Base-by-base conservation (phyloP, 2,113 vertebrate species). In the Pangasianodon gigas region DNA sequence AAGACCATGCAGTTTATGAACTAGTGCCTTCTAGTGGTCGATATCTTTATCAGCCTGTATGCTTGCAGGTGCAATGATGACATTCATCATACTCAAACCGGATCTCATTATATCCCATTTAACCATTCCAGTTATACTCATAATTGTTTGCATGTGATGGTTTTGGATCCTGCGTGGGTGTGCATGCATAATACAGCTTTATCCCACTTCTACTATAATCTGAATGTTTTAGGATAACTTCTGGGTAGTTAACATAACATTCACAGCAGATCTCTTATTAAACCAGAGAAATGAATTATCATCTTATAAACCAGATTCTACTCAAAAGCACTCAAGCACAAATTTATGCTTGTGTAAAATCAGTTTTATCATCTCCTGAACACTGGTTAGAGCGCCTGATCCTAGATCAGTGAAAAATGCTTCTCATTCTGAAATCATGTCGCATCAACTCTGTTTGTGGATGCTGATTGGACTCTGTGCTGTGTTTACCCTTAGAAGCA, bases 401-500 rank as follows among this genome's bases (percentile, higher is more conserved):
- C 74, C n/a, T 26, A 41, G 69, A 87, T 89, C 51, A 85, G 48
- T 52, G 81, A 62, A 54, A 89, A 60, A 29, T 54, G 3, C 21
- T 21, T 41, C 79, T 24, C 2, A 58, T 4, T 3, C 44, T 44
- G 21, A 88, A 65, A 32, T 84, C 6, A 41, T 52, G 24, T 74
- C 65, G 60, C 79, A 56, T 89, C 88, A 62, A 60, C 69, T 19
- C 13, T 58, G 88, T 21, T 54, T 8, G 16, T 52, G 19, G 44
- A 80, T 84, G 67, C 85, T 85, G 82, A 88, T 74, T 82, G 86
- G 86, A 65, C 48, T 84, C 44, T 74, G n/a, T 88, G 82, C 85
- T 84, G 69, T 79, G 90, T 89, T 87, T 85, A 84, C 77, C 44
- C 69, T 87, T 89, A 52, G 84, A 21, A 69, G 88, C 88, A 85